These are phyloP conservation scores for Sphenodon punctatus DNA, from an alignment of 2,797 vertebrate species.

Conservation along the genomic window DNA sequence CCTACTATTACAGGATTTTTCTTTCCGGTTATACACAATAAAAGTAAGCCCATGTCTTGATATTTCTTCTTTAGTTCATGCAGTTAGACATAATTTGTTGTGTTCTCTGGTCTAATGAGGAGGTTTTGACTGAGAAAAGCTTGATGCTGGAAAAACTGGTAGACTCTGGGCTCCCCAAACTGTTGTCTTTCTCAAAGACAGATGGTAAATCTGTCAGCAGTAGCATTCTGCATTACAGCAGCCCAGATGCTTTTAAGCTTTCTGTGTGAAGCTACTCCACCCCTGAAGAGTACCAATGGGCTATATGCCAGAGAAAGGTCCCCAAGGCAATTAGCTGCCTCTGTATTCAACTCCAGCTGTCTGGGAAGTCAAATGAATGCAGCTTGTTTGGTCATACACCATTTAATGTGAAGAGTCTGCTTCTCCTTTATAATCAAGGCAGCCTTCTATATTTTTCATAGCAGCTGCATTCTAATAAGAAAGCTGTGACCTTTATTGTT, in stretches of 20 bases:
- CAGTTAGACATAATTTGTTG: constrained; percentile 4
- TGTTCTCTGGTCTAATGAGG: constrained; percentile 31
- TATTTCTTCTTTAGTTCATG: constrained; percentile 29
- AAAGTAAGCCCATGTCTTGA: neutral
- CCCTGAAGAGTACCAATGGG: constrained; percentile 63
- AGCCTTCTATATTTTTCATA: constrained; percentile 40
- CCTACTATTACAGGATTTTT: neutral
- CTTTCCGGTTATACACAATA: neutral
- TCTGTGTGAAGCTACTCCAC: constrained; percentile 64
- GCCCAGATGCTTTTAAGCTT: constrained; percentile 75
- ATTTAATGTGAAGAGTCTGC: constrained; percentile 76
- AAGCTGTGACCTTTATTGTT: constrained; percentile 21
- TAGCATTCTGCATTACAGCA: constrained; percentile 62
- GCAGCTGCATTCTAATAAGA: constrained; percentile 21
- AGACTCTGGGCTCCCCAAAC: constrained; percentile 56
- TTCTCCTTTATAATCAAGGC: constrained; percentile 68
- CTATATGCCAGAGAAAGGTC: constrained; percentile 69
- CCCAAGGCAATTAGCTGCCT: constrained; percentile 75
- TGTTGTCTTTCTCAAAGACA: constrained; percentile 71
- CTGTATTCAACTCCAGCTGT: constrained; percentile 82
- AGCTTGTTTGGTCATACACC: constrained; percentile 78
- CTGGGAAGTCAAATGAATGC: constrained; percentile 71
- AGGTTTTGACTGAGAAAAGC: constrained; percentile 51
- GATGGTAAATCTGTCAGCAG: constrained; percentile 77
- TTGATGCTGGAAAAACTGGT: constrained; percentile 38